Evolutionary conservation across 2,888 invertebrate genomes (phyloP).

Genomic region (Xestobium rufovillosum): DNA sequence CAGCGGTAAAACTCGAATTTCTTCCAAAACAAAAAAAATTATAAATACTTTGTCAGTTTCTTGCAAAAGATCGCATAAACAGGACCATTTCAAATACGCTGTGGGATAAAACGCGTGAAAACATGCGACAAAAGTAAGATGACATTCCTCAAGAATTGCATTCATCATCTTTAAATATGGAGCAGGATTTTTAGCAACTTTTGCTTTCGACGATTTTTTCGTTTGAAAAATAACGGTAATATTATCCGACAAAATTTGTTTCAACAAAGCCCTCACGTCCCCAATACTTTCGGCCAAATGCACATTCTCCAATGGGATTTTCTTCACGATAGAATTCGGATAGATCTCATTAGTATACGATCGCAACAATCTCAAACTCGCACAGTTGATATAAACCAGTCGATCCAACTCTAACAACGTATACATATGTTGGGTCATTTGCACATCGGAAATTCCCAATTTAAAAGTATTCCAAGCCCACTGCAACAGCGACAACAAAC

Average conservation of each 20-base stretch:
- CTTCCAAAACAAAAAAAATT: not conserved
- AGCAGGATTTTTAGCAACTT: constrained; percentile 42
- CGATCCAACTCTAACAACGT: constrained; percentile 65
- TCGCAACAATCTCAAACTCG: constrained; percentile 71
- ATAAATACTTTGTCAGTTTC: constrained; percentile 57
- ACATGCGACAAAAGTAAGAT: constrained; percentile 82
- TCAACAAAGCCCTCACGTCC: constrained; percentile 73
- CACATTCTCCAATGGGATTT: constrained; percentile 58
- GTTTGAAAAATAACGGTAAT: constrained; percentile 41
- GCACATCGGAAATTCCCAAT: constrained; percentile 55
- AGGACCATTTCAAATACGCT: constrained; percentile 85
- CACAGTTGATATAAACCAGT: constrained; percentile 77
- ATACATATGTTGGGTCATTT: constrained; percentile 44
- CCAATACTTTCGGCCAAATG: constrained; percentile 79
- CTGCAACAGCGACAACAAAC: constrained; percentile 73
- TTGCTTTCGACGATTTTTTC: constrained; percentile 42
- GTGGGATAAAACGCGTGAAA: constrained; percentile 97
- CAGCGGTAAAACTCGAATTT: constrained; percentile 7
- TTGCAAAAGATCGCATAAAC: constrained; percentile 74
- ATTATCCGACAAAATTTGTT: constrained; percentile 74
- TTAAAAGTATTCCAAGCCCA: constrained; percentile 92
- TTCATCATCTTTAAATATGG: constrained; percentile 56
- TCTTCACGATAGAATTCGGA: constrained; percentile 55
- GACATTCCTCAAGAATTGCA: constrained; percentile 80
- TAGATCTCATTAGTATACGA: constrained; percentile 89